phyloP scores from a whole-genome alignment of 2,888 invertebrate species.

The Tortrix viridana region DNA sequence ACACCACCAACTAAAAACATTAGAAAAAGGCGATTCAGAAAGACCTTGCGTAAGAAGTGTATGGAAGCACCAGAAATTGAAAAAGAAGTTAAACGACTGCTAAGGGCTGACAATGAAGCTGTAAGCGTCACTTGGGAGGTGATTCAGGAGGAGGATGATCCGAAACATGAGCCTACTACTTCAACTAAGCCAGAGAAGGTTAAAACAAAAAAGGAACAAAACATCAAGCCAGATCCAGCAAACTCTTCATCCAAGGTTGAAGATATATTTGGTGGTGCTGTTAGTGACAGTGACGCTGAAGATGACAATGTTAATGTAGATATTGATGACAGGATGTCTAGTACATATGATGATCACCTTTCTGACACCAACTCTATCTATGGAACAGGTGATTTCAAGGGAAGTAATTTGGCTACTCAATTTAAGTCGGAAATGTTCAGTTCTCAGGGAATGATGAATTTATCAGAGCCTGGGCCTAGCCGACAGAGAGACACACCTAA shows the following conservation, averaged over 20 bases:
- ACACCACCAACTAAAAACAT: conserved; percentile 97
- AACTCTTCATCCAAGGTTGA: conserved; percentile 50
- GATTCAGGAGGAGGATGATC: conserved; percentile 91
- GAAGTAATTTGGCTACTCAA: conserved; percentile 47
- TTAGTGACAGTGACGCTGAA: conserved; percentile 91
- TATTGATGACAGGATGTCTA: conserved; percentile 88
- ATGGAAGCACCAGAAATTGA: conserved; percentile 97
- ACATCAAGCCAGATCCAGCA: conserved; percentile 40
- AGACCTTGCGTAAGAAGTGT: conserved; percentile 96
- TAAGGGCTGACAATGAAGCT: conserved; percentile 94
- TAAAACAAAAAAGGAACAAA: conserved; percentile 47
- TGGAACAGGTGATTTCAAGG: conserved; percentile 45
- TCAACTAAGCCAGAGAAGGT: conserved; percentile 45
- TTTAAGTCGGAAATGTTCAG: conserved; percentile 54
- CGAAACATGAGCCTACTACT: conserved; percentile 51
- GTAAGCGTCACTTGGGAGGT: conserved; percentile 93
- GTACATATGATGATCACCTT: conserved; percentile 87
- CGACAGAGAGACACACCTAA: conserved; percentile 13
- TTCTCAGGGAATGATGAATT: conserved; percentile 38
- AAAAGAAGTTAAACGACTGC: conserved; percentile 95
- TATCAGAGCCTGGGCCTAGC: conserved; percentile 24
- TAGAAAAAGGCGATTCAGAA: conserved; percentile 92
- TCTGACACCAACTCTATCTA: conserved; percentile 81
- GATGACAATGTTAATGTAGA: conserved; percentile 90
- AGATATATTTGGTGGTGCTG: conserved; percentile 94